A percentile compares a stretch with the other conserved stretches of the same genome.
Evolutionary conservation across 2,888 invertebrate species (phyloP).

Genomic region (Hypselothyrea guttata): DNA sequence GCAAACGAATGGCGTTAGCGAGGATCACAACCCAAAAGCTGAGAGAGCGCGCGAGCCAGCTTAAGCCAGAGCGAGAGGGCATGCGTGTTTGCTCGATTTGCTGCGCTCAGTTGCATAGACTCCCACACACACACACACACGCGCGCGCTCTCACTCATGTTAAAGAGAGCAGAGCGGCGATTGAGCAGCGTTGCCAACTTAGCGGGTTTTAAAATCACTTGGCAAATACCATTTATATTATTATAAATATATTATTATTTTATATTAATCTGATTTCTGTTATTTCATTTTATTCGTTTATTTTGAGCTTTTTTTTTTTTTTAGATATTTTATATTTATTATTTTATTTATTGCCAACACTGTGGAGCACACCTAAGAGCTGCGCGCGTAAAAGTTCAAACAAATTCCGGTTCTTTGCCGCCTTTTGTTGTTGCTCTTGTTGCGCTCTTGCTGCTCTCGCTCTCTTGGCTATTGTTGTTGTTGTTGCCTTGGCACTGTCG

Average conservation of each 20-base stretch:
- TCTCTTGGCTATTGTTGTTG: no score
- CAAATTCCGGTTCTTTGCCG: slow-evolving; percentile 67
- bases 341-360: no score
- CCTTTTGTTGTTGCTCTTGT: slow-evolving; percentile 21
- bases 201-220: no score
- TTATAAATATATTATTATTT: no score
- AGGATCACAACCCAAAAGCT: slow-evolving; percentile 30
- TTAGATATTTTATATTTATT: no score
- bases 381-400: slow-evolving; percentile 63
- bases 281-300: no score
- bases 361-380: slow-evolving; percentile 31
- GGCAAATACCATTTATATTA: no score
- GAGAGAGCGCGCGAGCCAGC: not conserved
- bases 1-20: slow-evolving; percentile 13
- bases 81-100: no score
- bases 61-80: not conserved
- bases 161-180: slow-evolving; percentile 19
- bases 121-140: not conserved
- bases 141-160: not conserved
- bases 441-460: slow-evolving; percentile 14
- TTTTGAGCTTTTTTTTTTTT: no score
- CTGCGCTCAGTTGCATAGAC: no score
- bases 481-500: slow-evolving; percentile 7
- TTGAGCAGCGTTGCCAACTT: no score
- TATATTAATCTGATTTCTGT: no score